A percentile compares a stretch with the other conserved stretches of the same genome.
phyloP scores from a whole-genome alignment of 2,888 invertebrate genomes.

The Carabus problematicus region DNA sequence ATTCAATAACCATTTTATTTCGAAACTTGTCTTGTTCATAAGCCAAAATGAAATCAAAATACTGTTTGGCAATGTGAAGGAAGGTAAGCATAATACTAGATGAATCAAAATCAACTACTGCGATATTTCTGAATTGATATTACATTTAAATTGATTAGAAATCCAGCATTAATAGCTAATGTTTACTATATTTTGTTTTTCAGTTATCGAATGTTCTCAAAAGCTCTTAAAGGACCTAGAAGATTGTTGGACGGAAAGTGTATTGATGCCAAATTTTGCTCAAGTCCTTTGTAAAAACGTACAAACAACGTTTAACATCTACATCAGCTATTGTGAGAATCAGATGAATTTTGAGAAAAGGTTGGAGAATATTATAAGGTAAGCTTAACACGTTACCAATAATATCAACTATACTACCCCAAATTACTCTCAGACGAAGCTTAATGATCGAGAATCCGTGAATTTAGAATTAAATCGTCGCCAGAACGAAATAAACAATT shows the following conservation, averaged over 20 bases:
- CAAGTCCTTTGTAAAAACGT: slow-evolving; percentile 1
- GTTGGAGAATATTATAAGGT: slow-evolving; percentile 20
- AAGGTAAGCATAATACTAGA: slow-evolving; percentile 26
- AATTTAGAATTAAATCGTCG: too few relatives aligned
- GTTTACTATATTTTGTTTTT: slow-evolving; percentile 5
- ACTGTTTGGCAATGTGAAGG: slow-evolving; percentile 12
- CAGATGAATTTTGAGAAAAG: slow-evolving; percentile 17
- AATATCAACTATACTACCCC: too few relatives aligned
- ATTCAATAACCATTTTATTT: slow-evolving; percentile 13
- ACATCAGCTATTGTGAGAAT: slow-evolving; percentile 2
- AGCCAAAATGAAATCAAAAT: slow-evolving; percentile 15
- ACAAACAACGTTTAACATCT: slow-evolving; percentile 8
- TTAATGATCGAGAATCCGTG: too few relatives aligned
- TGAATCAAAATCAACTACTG: too few relatives aligned
- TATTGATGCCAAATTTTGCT: slow-evolving; percentile 11
- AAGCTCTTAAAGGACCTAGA: slow-evolving; percentile 7
- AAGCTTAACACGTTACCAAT: too few relatives aligned
- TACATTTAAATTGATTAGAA: background rate
- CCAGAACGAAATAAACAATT: too few relatives aligned
- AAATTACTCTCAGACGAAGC: too few relatives aligned
- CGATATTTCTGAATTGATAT: too few relatives aligned
- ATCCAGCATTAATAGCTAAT: background rate
- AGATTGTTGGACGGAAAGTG: slow-evolving; percentile 19
- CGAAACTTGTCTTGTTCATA: slow-evolving; percentile 15
- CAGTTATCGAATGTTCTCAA: slow-evolving; percentile 23